Percentiles rank a stretch among this genome's conserved stretches.
phyloP scores from a whole-genome alignment of 2,888 invertebrate species.

The Busseola fusca region DNA sequence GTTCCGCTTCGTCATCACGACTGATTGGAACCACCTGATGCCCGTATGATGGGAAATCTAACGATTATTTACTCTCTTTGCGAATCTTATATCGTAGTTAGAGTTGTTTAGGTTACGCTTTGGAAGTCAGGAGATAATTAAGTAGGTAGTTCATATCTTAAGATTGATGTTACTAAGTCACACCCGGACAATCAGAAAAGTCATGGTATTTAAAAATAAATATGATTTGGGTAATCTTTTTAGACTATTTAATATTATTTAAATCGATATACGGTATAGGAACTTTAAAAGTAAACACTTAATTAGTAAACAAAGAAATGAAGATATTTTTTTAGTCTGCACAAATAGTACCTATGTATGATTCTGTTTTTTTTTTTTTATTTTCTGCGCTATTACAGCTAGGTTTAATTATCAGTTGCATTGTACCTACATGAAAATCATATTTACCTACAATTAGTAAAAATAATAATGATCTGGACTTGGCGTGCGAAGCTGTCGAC shows the following conservation, averaged over 20 bases:
- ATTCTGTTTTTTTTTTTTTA: no score
- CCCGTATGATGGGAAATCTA: constrained; percentile 28
- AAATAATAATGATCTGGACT: neutral
- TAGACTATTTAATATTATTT: neutral
- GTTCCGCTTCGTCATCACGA: constrained; percentile 57
- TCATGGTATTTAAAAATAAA: neutral
- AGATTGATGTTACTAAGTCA: neutral
- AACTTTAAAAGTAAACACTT: neutral
- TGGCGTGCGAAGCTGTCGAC: no score
- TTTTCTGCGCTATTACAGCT: neutral
- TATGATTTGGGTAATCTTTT: neutral
- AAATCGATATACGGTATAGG: neutral
- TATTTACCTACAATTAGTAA: neutral
- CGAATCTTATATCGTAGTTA: constrained; percentile 15
- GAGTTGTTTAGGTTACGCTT: constrained; percentile 12
- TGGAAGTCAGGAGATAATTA: constrained; percentile 4
- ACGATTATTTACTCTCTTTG: constrained; percentile 22
- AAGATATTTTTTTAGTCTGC: neutral
- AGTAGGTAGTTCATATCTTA: neutral
- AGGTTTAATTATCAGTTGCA: neutral
- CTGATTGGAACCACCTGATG: constrained; percentile 63
- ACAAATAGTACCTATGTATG: no score
- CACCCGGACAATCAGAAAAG: neutral
- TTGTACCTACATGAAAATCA: neutral
- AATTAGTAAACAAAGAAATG: neutral